These are phyloP conservation scores for Dyspetes luteomarginatus DNA, from an alignment of 2,888 invertebrate species.

Conservation along the genomic window DNA sequence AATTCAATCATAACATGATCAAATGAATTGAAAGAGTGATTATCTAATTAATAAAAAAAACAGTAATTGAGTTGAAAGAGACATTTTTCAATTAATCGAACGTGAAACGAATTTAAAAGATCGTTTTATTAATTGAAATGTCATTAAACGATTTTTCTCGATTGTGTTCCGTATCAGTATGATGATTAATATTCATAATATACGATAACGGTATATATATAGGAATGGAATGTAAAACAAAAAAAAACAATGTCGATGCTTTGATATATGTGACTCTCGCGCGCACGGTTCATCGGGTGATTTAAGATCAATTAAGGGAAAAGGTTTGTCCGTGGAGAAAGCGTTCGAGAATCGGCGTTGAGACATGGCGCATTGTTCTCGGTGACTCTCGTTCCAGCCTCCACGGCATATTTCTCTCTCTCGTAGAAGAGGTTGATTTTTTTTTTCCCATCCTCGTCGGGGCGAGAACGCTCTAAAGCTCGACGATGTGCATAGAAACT, in stretches of 20 bases:
- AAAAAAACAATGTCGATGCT: constrained; percentile 3
- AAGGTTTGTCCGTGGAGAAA: constrained; percentile 64
- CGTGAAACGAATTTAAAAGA: neutral
- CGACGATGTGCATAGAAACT: constrained; percentile 17
- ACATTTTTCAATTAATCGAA: too few species aligned
- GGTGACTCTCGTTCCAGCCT: constrained; percentile 55
- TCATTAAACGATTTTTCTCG: neutral
- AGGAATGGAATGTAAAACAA: neutral
- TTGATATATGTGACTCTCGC: constrained; percentile 40
- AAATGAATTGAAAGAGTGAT: neutral
- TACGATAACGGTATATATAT: neutral
- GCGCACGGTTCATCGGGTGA: constrained; percentile 61
- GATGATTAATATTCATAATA: neutral
- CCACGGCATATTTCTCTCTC: constrained; percentile 35
- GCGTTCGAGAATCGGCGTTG: constrained; percentile 60
- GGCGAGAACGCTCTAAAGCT: constrained; percentile 20
- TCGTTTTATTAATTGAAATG: neutral
- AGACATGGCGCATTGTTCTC: constrained; percentile 63
- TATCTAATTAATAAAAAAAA: too few species aligned
- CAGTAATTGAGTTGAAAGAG: too few species aligned
- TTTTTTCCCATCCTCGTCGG: constrained; percentile 14
- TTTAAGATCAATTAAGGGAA: constrained; percentile 66
- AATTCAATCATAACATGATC: neutral
- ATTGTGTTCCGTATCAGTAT: neutral
- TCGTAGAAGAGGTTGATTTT: constrained; percentile 55